phyloP scores from a whole-genome alignment of 2,797 vertebrate genomes.

The Dromococcyx pavoninus region DNA sequence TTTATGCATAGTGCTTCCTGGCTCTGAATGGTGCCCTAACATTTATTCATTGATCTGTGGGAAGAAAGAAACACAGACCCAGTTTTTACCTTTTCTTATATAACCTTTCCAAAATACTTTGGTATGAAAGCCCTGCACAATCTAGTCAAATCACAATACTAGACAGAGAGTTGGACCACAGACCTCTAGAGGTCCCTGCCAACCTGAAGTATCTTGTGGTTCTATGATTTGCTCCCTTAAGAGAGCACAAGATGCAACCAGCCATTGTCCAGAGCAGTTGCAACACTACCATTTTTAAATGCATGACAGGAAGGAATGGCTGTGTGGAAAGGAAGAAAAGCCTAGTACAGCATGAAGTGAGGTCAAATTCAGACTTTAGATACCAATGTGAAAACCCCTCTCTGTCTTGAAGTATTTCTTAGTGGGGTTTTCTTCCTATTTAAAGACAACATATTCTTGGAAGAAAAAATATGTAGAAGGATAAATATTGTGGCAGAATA shows the following conservation, averaged over 20 bases:
- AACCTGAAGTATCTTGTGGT: not conserved
- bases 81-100: not conserved
- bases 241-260: not conserved
- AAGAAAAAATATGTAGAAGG: not conserved
- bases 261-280: not conserved
- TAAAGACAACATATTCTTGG: not conserved
- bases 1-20: not conserved
- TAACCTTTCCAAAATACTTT: not conserved
- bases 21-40: not conserved
- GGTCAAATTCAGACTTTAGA: not conserved
- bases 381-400: not conserved
- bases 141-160: not conserved
- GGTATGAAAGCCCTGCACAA: not conserved
- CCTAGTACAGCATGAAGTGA: not conserved
- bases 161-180: not conserved
- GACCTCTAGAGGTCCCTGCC: not conserved
- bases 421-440: not conserved
- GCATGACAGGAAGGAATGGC: not conserved
- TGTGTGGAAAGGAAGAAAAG: not conserved
- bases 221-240: not conserved
- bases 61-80: not conserved
- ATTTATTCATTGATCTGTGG: not conserved
- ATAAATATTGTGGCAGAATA: not conserved
- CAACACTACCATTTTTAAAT: not conserved
- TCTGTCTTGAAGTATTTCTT: not conserved